Evolutionary conservation across 2,888 invertebrate genomes (phyloP), one percentile per base, ranked within the genome.

Genomic region (Lasioglossum calceatum): DNA sequence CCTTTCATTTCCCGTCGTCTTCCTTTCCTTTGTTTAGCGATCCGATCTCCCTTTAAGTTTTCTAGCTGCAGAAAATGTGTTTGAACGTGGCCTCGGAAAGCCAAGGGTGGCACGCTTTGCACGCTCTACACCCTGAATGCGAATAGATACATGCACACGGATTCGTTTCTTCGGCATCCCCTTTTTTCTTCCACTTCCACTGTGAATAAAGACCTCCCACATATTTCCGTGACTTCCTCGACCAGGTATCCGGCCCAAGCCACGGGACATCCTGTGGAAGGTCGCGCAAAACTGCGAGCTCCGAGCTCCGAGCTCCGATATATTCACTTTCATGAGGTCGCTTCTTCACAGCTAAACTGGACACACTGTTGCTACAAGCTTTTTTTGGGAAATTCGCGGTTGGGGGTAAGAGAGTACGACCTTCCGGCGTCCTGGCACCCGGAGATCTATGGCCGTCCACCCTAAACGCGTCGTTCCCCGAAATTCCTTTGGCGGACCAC

Each of bases 141-240:
- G 71, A 81, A 80, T 85, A 85, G 23, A 50, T 23, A 50, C 50
- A 23, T 23, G 50, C 82, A 84, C 77, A 73, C 72, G 67, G 79
- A 16, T 72, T 44, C 36, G 47, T 87, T 71, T 82, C 64, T 64
- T 77, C 19, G 42, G 67, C n/a, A 32, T 64, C 78, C 36, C 61
- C 23, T 82, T 70, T 71, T 73, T 61, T 39, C 54, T 44, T 75
- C 12, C 39, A 54, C 67, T 71, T 67, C 16, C 72, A 76, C 23
- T 16, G n/a, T 64, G 82, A 84, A 88, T 84, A 81, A 89, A 85
- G 91, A 91, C 90, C 91, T 90, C 91, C 92, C 92, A 92, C 92
- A 83, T 79, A 82, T 87, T 80, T 77, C 81, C 84, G 84, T 87
- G 82, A 79, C 83, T 84, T 81, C 82, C 71, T 79, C 83, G 73